Base-by-base conservation (phyloP, 2,888 invertebrate genomes). In the Carcina quercana region DNA sequence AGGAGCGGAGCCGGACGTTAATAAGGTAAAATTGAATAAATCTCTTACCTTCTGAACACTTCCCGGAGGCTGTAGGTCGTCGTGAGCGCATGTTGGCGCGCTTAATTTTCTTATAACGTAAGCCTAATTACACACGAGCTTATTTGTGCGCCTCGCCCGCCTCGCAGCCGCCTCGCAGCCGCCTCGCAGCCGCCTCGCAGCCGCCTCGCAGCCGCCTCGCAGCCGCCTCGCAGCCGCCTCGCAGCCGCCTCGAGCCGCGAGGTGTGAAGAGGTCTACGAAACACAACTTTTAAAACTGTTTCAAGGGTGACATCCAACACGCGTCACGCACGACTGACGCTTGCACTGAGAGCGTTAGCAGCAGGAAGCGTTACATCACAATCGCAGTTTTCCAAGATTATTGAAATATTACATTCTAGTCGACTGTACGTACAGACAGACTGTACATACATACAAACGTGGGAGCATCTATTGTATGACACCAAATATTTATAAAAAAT, bases 101-200 rank as follows among this genome's bases (percentile, higher is more conserved):
- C n/a, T 64, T 66, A 67, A 69, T 70, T 65, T 71, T 64, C 73
- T 72, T 70, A n/a, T n/a, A n/a, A n/a, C n/a, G 64, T 71, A 63
- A 68, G 72, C 69, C 74, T 73, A 74, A 76, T 76, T 78, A 75
- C 72, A 68, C 64, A 62, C 55, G 46, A 38, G 71, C 73, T 74
- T 74, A 75, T 55, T 60, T 60, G 34, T 33, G 35, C 43, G 24
- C 44, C 3, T 5, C 26, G 29, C 15, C 31, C 35, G 37, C 28
- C 24, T 29, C 32, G 33, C 30, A 29, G 42, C 40, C 32, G 33
- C 30, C 29, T 42, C 40, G 30, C 35, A 32, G 42, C 42, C 37
- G 17, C 17, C 17, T 35, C 11, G 36, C 50, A 29, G 42, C 40
- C n/a, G n/a, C n/a, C n/a, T n/a, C n/a, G 30, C 35, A 32, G 42